Base-by-base conservation (phyloP, 2,113 vertebrate genomes). In the Telmatochromis brachygnathus region DNA sequence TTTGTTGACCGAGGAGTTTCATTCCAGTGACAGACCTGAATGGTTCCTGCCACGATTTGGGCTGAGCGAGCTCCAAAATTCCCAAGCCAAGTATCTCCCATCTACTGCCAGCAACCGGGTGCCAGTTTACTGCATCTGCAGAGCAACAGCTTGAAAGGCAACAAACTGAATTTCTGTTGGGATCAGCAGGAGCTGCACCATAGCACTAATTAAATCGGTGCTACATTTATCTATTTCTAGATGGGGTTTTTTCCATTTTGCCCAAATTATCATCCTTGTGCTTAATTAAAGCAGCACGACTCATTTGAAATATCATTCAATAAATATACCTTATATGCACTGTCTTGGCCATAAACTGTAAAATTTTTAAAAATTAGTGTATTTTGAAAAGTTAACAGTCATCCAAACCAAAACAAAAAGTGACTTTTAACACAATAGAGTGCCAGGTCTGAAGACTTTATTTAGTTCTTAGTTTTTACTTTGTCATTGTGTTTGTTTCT, bases 131-230 rank as follows among this genome's bases (percentile, higher is more conserved):
- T 81, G 68, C 84, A 84, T 90, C 58, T 62, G 58, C 77, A 47
- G 14, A 80, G 88, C 54, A 49, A 77, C 80, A 80, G 82, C 54
- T 83, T 88, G 54, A 68, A 87, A 84, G n/a, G 60, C 83, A 60
- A 56, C 75, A 83, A 6, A 87, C 35, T 82, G 47, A 47, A 88
- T 90, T 87, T 65, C 82, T 80, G 73, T 33, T 10, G 70, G 85
- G 85, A 89, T 80, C 68, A 81, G 81, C 58, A 81, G 30, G 87
- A 88, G 26, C 58, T 81, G 70, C 47, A 81, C n/a, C 13, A 80
- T 54, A 19, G 33, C 82, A 33, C 70, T 90, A 83, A 91, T 90
- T 87, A 70, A 85, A 89, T 30, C 13, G n/a, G 75, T 65, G 56
- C 60, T 60, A 75, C 30, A 80, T 88, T 84, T 79, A 91, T 84